A percentile compares a stretch with the other conserved stretches of the same genome.
phyloP scores from a whole-genome alignment of 1,140 invertebrate genomes.

The Cepaea nemoralis region DNA sequence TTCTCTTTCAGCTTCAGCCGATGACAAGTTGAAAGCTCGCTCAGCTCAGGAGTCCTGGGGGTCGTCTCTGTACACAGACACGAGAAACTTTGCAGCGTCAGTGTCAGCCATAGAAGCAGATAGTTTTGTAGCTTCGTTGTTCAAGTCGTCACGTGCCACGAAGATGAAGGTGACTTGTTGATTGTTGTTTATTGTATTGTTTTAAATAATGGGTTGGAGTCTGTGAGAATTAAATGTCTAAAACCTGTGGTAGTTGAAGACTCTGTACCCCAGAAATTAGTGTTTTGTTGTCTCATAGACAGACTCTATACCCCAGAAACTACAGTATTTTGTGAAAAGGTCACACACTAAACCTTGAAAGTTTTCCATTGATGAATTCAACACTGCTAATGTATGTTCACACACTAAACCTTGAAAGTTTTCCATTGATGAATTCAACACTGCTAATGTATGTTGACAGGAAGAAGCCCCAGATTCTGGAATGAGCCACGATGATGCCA shows the following conservation, averaged over 20 bases:
- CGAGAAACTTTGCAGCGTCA: conserved; percentile 23
- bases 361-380: not conserved
- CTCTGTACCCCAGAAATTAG: too few species aligned
- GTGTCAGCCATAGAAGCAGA: conserved; percentile 31
- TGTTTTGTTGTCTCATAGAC: too few species aligned
- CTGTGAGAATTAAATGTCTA: too few species aligned
- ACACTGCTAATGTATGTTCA: not conserved
- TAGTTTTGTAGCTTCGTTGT: conserved; percentile 17
- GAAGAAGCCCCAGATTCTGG: conserved; percentile 1
- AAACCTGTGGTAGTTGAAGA: too few species aligned
- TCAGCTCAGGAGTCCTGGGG: not conserved
- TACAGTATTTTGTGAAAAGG: too few species aligned
- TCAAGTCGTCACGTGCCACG: conserved; percentile 21
- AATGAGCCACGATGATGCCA: conserved; percentile 32
- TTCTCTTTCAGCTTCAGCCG: conserved; percentile 20
- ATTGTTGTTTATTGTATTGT: too few species aligned
- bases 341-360: not conserved
- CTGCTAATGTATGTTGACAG: not conserved
- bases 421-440: not conserved
- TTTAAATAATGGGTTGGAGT: too few species aligned
- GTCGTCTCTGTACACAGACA: not conserved
- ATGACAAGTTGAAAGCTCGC: not conserved
- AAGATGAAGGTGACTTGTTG: not conserved
- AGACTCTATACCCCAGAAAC: too few species aligned
- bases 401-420: not conserved